Evolutionary conservation across 2,113 vertebrate genomes (phyloP).

Genomic region (Gadus chalcogrammus): DNA sequence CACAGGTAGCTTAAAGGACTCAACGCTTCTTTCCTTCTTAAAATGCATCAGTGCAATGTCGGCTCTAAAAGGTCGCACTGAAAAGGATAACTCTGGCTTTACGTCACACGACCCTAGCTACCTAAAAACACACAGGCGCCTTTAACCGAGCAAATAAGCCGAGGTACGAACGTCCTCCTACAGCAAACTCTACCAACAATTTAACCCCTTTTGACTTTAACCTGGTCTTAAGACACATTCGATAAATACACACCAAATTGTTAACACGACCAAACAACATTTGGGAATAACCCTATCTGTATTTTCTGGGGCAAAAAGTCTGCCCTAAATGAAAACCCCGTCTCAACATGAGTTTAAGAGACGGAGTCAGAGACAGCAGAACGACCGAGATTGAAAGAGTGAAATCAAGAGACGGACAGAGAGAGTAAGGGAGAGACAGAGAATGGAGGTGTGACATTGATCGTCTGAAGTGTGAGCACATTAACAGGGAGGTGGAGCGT

Average conservation of each 20-base stretch:
- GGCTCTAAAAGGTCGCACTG: slow-evolving; percentile 43
- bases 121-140: background rate
- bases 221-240: slow-evolving; percentile 34
- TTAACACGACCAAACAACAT: slow-evolving; percentile 24
- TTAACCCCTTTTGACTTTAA: slow-evolving; percentile 26
- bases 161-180: slow-evolving; percentile 2
- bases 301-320: slow-evolving; percentile 18
- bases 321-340: slow-evolving; percentile 54
- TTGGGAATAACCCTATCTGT: too few species aligned
- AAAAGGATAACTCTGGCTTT: slow-evolving; percentile 28
- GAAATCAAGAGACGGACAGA: too few species aligned
- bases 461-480: slow-evolving; percentile 66
- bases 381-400: too few species aligned
- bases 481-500: slow-evolving; percentile 63
- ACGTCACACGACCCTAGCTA: slow-evolving; percentile 23
- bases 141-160: slow-evolving; percentile 2
- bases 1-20: too few species aligned
- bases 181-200: slow-evolving; percentile 19
- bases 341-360: slow-evolving; percentile 46
- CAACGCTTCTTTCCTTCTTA: slow-evolving; percentile 6
- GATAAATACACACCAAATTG: slow-evolving; percentile 48
- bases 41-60: slow-evolving; percentile 29
- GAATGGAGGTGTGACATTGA: slow-evolving; percentile 39
- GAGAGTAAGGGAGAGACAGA: slow-evolving; percentile 36
- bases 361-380: slow-evolving; percentile 33